Conservation (phyloP, 2,888 invertebrate genomes). For the Laspeyria flexula region DNA sequence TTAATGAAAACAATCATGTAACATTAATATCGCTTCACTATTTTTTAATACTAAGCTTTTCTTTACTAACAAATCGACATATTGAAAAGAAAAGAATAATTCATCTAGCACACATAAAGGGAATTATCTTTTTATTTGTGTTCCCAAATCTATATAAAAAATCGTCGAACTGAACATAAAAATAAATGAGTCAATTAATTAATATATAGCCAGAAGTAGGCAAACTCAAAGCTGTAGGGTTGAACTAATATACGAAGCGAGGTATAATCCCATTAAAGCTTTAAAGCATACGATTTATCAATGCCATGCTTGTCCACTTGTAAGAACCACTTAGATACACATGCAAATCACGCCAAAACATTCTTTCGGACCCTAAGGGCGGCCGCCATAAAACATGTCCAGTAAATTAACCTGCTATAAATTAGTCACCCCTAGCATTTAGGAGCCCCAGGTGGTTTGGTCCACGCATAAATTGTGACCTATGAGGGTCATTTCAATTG, state of each 20-base stretch:
- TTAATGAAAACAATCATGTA: too few relatives aligned
- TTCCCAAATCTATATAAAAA: too few relatives aligned
- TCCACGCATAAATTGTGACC: constrained; percentile 64
- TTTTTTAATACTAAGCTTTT: too few relatives aligned
- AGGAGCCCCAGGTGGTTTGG: constrained; percentile 60
- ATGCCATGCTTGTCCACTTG: constrained; percentile 37
- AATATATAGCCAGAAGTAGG: constrained; percentile 3
- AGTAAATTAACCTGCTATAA: constrained; percentile 74
- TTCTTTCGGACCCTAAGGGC: constrained; percentile 66
- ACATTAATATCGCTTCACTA: too few relatives aligned
- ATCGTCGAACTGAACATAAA: too few relatives aligned
- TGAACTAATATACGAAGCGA: constrained; percentile 25
- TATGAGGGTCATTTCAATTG: constrained; percentile 63
- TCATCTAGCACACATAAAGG: too few relatives aligned
- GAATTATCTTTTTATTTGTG: too few relatives aligned
- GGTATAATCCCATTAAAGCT: constrained; percentile 26
- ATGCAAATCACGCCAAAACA: constrained; percentile 78
- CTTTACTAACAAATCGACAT: too few relatives aligned
- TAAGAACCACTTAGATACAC: constrained; percentile 61
- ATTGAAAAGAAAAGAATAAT: too few relatives aligned
- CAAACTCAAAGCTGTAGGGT: constrained; percentile 14
- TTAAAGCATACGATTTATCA: constrained; percentile 21
- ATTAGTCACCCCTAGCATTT: constrained; percentile 63
- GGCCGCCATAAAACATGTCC: constrained; percentile 62
- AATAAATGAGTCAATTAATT: too few relatives aligned